Conservation (phyloP, 2,113 vertebrate genomes). For the Paramisgurnus dabryanus region DNA sequence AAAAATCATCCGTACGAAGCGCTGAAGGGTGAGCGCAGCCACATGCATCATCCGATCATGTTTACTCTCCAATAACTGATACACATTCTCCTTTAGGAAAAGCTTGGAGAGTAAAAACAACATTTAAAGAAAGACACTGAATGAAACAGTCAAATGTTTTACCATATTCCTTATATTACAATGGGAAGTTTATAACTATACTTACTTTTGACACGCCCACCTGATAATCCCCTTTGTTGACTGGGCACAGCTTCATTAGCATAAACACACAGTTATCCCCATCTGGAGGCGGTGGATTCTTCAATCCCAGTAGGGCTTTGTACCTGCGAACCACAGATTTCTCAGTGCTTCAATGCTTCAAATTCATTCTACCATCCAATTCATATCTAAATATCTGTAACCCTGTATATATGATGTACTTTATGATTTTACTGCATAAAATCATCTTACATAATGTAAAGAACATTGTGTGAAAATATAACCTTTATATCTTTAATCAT, state of each 20-base stretch:
- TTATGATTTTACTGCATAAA: too few relatives aligned
- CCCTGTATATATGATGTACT: neutral
- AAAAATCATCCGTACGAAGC: conserved; percentile 79
- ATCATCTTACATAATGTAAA: too few relatives aligned
- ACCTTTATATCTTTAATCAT: too few relatives aligned
- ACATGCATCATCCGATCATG: conserved; percentile 80
- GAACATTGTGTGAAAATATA: too few relatives aligned
- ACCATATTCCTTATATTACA: too few relatives aligned
- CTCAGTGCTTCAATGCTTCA: neutral
- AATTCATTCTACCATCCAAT: neutral
- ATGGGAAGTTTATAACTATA: neutral
- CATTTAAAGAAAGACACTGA: neutral
- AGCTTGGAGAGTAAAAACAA: conserved; percentile 70
- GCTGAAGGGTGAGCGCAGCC: conserved; percentile 86
- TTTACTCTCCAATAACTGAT: conserved; percentile 91
- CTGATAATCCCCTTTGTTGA: conserved; percentile 79
- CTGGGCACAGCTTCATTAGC: conserved; percentile 83
- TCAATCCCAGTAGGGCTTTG: conserved; percentile 85
- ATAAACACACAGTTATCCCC: conserved; percentile 85
- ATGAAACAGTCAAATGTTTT: neutral
- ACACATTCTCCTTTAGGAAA: conserved; percentile 91
- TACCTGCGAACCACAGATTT: conserved; percentile 75
- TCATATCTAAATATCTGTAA: neutral
- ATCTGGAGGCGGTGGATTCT: conserved; percentile 74
- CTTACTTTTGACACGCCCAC: conserved; percentile 90